Evolutionary conservation across 2,888 invertebrate species (phyloP).

Genomic region (Watsonalla binaria): DNA sequence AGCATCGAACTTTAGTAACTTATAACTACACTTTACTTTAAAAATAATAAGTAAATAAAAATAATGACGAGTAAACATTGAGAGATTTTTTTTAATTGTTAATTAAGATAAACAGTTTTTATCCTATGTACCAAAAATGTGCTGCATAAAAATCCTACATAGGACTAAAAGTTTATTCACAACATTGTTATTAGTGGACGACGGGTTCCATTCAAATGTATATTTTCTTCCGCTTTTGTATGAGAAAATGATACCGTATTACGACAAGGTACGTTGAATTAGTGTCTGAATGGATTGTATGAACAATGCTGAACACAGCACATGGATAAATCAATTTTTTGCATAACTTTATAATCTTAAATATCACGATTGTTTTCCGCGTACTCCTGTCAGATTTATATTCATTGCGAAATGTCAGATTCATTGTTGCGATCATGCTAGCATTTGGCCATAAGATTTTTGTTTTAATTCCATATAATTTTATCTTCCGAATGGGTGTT

Average conservation of each 20-base stretch:
- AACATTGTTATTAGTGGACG: neutral
- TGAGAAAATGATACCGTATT: neutral
- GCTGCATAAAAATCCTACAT: too few relatives aligned
- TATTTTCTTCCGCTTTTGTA: neutral
- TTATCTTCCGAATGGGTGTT: too few relatives aligned
- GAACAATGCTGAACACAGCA: neutral
- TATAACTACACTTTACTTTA: too few relatives aligned
- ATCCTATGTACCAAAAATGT: too few relatives aligned
- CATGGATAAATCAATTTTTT: neutral
- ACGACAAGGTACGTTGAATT: neutral
- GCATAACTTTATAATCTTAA: too few relatives aligned
- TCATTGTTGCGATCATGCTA: too few relatives aligned
- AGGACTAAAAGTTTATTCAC: neutral
- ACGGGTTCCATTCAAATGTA: neutral
- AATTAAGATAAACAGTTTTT: too few relatives aligned
- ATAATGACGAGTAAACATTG: neutral
- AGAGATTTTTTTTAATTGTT: neutral
- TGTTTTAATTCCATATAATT: too few relatives aligned
- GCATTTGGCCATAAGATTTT: too few relatives aligned
- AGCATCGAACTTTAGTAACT: too few relatives aligned
- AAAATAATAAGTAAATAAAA: neutral
- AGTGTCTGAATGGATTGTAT: neutral
- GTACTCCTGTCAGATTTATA: neutral
- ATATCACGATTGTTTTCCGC: too few relatives aligned
- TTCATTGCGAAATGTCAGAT: too few relatives aligned